These are phyloP conservation scores for Nesometra sesokonis DNA, from an alignment of 35 echinoderm and acorn worm genomes.

Conservation along the genomic window DNA sequence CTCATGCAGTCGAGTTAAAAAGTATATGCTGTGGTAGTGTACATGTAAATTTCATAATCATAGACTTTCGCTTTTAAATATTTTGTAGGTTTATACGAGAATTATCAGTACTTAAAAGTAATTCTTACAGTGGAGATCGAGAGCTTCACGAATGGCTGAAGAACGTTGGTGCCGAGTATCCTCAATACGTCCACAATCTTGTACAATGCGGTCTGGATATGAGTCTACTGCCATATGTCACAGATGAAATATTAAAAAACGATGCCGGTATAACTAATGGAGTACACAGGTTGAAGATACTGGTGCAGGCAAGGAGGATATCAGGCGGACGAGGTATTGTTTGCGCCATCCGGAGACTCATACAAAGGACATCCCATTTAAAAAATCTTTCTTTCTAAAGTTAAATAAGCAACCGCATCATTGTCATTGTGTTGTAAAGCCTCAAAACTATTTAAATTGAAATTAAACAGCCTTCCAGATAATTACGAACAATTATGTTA, in stretches of 20 bases:
- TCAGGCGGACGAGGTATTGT: slow-evolving; percentile 53
- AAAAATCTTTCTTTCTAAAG: no score
- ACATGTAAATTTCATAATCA: not conserved
- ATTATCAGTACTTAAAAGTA: slow-evolving; percentile 53
- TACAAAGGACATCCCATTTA: no score
- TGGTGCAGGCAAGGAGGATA: not conserved
- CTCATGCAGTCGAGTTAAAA: no score
- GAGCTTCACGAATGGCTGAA: slow-evolving; percentile 92
- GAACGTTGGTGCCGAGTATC: slow-evolving; percentile 74
- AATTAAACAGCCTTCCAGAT: no score
- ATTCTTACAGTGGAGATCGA: slow-evolving; percentile 72
- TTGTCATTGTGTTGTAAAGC: no score
- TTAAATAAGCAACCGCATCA: no score
- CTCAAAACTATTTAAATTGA: no score
- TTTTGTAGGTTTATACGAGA: slow-evolving; percentile 75
- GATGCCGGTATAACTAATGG: slow-evolving; percentile 96
- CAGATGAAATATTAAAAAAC: slow-evolving; percentile 50
- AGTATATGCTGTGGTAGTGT: no score
- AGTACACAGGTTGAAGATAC: slow-evolving; percentile 88
- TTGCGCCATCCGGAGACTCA: no score
- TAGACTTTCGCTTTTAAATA: not conserved
- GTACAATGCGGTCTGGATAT: slow-evolving; percentile 94
- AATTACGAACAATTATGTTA: no score
- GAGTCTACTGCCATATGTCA: slow-evolving; percentile 59
- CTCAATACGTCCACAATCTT: slow-evolving; percentile 86